phyloP scores from a whole-genome alignment of 2,888 invertebrate genomes.

The Xylota segnis region DNA sequence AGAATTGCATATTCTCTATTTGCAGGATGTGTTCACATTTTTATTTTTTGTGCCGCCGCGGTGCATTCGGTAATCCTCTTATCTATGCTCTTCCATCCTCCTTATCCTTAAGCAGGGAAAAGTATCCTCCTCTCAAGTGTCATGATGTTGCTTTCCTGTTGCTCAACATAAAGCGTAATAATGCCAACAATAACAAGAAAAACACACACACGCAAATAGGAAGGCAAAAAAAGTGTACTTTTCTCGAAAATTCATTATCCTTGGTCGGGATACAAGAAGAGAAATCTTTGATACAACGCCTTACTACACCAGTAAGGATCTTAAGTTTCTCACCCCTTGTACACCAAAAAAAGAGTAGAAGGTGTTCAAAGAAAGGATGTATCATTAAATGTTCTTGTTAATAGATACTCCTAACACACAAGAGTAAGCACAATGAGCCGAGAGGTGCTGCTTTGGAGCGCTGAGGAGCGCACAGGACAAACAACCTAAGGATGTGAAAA shows the following conservation, averaged over 20 bases:
- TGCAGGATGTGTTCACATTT: constrained; percentile 54
- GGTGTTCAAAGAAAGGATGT: constrained; percentile 66
- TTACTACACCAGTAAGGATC: constrained; percentile 51
- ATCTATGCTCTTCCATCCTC: constrained; percentile 46
- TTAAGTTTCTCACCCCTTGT: constrained; percentile 36
- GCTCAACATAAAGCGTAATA: constrained; percentile 67
- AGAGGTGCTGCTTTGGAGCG: neutral
- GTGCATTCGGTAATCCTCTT: constrained; percentile 62
- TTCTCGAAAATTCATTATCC: constrained; percentile 66
- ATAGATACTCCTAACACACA: constrained; percentile 67
- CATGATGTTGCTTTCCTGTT: constrained; percentile 72
- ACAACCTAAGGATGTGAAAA: constrained; percentile 70
- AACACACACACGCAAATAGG: constrained; percentile 10
- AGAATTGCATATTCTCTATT: constrained; percentile 49
- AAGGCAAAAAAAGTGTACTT: constrained; percentile 15
- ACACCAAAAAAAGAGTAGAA: neutral
- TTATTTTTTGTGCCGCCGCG: constrained; percentile 44
- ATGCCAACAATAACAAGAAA: constrained; percentile 51
- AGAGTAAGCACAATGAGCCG: constrained; percentile 25
- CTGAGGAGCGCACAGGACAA: constrained; percentile 49
- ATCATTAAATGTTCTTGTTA: constrained; percentile 75
- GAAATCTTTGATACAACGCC: constrained; percentile 41
- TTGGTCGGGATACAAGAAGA: constrained; percentile 23
- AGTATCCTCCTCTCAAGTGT: constrained; percentile 62
- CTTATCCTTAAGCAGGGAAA: constrained; percentile 61